A percentile compares a stretch with the other conserved stretches of the same genome.
Evolutionary conservation across 92 coral and sea anemone species (phyloP).

Genomic region (Umimayanthus chanpuru): DNA sequence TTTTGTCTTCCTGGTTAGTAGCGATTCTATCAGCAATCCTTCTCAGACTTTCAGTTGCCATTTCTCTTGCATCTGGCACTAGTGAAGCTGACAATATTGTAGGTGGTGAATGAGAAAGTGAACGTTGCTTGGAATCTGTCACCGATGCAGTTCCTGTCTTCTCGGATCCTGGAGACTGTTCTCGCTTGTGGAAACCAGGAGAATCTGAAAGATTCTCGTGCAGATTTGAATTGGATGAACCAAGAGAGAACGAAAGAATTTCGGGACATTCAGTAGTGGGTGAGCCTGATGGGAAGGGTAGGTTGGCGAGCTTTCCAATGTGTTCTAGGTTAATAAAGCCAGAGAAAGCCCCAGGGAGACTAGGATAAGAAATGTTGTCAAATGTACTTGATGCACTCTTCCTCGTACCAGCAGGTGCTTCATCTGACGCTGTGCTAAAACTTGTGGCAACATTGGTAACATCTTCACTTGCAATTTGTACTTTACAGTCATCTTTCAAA

Average conservation of each 20-base stretch:
- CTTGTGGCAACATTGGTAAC: background rate
- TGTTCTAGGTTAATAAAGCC: slow-evolving; percentile 39
- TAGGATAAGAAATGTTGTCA: slow-evolving; percentile 29
- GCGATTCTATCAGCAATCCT: slow-evolving; percentile 18
- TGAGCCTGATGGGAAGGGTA: slow-evolving; percentile 12
- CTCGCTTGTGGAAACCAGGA: background rate
- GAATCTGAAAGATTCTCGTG: slow-evolving; percentile 1
- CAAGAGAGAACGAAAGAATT: slow-evolving; percentile 15
- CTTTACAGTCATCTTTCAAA: slow-evolving; percentile 11
- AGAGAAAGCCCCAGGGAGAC: slow-evolving; percentile 46
- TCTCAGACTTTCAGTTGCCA: slow-evolving; percentile 39
- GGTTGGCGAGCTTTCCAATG: slow-evolving; percentile 3
- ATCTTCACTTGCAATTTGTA: background rate
- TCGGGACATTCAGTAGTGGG: background rate
- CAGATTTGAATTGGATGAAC: slow-evolving; percentile 21
- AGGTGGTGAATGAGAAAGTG: background rate
- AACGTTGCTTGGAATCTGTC: background rate
- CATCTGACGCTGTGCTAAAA: background rate
- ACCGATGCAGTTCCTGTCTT: background rate
- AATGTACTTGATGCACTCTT: background rate
- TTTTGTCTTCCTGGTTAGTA: background rate
- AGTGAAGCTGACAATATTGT: background rate
- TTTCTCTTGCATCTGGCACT: background rate
- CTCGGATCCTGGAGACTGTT: background rate
- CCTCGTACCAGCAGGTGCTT: background rate